Evolutionary conservation across 2,113 vertebrate species (phyloP), one percentile per base, ranked within the genome.

Genomic region (Chrysochloris asiatica): DNA sequence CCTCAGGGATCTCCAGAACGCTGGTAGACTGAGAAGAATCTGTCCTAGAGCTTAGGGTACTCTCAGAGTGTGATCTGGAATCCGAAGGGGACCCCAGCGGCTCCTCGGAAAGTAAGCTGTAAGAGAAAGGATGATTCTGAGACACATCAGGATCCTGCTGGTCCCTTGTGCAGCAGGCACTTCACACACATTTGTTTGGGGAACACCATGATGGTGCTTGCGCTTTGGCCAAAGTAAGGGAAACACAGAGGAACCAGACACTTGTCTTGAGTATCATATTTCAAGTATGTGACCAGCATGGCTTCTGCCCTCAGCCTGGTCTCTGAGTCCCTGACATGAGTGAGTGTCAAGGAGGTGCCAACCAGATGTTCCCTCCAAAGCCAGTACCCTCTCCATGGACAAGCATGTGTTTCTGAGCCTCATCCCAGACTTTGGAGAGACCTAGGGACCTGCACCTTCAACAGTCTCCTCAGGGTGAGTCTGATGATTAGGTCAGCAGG

Each of bases 51-150:
- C 96, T 61, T 72, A 0, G 97, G 90, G 52, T 98, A 97, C 67
- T 98, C 59, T 28, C 26, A 61, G 26, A 24, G 16, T 50, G 48
- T 50, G 16, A 50, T 50, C 48, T 50, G 48, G 8, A 16, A 86
- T 97, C 97, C 67, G 98, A 79, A 0, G 98, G 77, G 2, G 98
- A 90, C 93, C 98, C 96, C 92, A 97, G 95, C 95, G 98, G 98
- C 95, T 98, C 98, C 78, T 98, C 98, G 95, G 98, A 86, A 12
- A 96, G 56, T 88, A 98, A 98, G 93, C 99, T 99, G 97, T 56
- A 91, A 0, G 0, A 73, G 76, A 36, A 88, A 38, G 91, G 61
- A 28, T 24, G 22, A 26, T 38, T 4, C n/a, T 80, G 47, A 86
- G 79, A 83, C 26, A 43, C 2, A 61, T 45, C 59, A n/a, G 47